These are phyloP conservation scores for Muschampia plurimacula DNA, from an alignment of 2,888 invertebrate species.

Conservation along the genomic window DNA sequence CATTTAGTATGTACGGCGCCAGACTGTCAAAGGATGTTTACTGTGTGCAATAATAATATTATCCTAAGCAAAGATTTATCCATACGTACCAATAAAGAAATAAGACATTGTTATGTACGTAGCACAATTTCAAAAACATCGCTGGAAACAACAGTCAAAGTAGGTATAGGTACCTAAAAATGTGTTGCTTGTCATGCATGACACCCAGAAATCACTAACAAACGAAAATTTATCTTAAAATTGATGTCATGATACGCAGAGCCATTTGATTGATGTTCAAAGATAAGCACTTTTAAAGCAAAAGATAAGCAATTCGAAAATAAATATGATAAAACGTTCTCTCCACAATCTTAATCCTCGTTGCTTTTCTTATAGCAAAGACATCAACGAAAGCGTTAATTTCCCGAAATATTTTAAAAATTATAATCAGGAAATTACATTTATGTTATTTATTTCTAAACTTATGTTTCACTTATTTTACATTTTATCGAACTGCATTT, in stretches of 20 bases:
- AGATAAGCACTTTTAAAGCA: constrained; percentile 2
- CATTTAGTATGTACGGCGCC: constrained; percentile 31
- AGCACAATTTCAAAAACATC: too few relatives aligned
- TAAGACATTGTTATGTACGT: too few relatives aligned
- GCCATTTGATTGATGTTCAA: constrained; percentile 2
- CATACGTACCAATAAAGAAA: not conserved
- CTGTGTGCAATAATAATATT: constrained; percentile 22
- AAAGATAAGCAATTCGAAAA: not conserved
- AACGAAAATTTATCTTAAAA: not conserved
- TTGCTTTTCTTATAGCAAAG: constrained; percentile 36
- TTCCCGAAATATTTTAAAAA: not conserved
- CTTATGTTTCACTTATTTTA: not conserved
- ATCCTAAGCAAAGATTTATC: constrained; percentile 6
- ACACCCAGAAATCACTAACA: not conserved
- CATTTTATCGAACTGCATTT: not conserved
- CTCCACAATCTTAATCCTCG: constrained; percentile 6
- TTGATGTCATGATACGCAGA: not conserved
- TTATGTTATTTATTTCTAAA: not conserved
- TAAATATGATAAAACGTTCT: constrained; percentile 5
- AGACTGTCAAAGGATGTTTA: constrained; percentile 30
- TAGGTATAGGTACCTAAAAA: too few relatives aligned
- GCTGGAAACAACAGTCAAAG: not conserved
- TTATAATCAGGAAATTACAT: not conserved
- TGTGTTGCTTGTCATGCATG: not conserved
- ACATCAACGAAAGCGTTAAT: constrained; percentile 42